These are phyloP conservation scores for Petaurus breviceps DNA, from an alignment of 2,113 vertebrate species.

Conservation along the genomic window DNA sequence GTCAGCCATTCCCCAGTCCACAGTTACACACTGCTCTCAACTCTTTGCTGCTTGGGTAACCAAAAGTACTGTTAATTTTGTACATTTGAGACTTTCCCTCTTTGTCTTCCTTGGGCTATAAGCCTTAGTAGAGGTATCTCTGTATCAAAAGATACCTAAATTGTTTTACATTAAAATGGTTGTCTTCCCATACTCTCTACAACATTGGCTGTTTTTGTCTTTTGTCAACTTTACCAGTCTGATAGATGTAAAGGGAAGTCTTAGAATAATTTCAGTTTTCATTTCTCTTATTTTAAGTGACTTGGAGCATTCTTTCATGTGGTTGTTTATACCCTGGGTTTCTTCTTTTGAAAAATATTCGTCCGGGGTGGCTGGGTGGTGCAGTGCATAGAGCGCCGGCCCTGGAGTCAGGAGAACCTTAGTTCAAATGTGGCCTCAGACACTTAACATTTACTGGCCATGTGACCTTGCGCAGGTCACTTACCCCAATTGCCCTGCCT, in stretches of 20 bases:
- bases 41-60: not conserved
- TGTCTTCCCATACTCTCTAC: not conserved
- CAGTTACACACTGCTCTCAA: not conserved
- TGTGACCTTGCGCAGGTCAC: too few species aligned
- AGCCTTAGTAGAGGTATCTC: not conserved
- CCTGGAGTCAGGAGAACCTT: too few species aligned
- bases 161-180: not conserved
- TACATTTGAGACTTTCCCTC: not conserved
- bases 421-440: too few species aligned
- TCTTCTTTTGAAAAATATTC: not conserved
- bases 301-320: not conserved
- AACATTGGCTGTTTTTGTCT: not conserved
- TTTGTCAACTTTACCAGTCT: not conserved
- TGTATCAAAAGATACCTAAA: not conserved
- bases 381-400: too few species aligned
- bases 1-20: not conserved
- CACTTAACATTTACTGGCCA: too few species aligned
- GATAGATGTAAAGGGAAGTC: not conserved
- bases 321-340: not conserved
- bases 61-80: not conserved
- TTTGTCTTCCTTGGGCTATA: not conserved
- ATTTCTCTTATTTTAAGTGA: not conserved
- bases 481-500: too few species aligned
- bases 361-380: too few species aligned
- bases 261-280: not conserved